A percentile compares a stretch with the other conserved stretches of the same genome.
These are phyloP conservation scores for Uromys caudimaculatus DNA, from an alignment of 2,797 vertebrate genomes.

Conservation along the genomic window DNA sequence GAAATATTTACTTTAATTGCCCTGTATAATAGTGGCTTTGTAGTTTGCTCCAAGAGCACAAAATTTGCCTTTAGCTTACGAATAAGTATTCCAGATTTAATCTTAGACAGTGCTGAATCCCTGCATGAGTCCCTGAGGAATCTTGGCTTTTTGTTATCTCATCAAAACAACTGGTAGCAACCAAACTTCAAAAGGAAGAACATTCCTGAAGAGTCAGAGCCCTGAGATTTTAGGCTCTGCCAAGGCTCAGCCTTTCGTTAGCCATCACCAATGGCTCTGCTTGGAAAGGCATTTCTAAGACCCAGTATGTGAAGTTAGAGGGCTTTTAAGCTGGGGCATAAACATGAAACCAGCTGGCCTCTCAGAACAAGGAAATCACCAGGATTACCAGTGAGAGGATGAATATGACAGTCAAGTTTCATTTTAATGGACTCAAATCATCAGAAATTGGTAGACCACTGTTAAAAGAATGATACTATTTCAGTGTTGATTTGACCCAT, in stretches of 20 bases:
- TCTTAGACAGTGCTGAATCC: not conserved
- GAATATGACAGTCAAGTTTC: not conserved
- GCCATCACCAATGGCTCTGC: not conserved
- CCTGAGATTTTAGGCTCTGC: not conserved
- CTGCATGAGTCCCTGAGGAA: not conserved
- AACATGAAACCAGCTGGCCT: not conserved
- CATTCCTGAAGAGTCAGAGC: not conserved
- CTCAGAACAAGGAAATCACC: not conserved
- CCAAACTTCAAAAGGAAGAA: not conserved
- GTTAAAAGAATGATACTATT: not conserved
- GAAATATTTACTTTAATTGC: conserved; percentile 35
- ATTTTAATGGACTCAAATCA: not conserved
- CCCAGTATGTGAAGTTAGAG: not conserved
- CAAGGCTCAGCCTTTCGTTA: not conserved
- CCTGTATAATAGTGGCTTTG: not conserved
- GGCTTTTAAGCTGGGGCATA: not conserved
- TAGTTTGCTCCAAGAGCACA: not conserved
- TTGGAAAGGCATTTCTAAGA: not conserved
- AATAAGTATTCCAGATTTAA: not conserved
- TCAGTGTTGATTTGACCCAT: not conserved
- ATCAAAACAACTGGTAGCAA: not conserved
- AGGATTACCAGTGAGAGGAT: not conserved
- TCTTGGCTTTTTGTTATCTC: not conserved
- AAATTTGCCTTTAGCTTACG: conserved; percentile 15
- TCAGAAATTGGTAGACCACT: not conserved